phyloP scores from a whole-genome alignment of 2,113 vertebrate genomes.

The Athene cunicularia region DNA sequence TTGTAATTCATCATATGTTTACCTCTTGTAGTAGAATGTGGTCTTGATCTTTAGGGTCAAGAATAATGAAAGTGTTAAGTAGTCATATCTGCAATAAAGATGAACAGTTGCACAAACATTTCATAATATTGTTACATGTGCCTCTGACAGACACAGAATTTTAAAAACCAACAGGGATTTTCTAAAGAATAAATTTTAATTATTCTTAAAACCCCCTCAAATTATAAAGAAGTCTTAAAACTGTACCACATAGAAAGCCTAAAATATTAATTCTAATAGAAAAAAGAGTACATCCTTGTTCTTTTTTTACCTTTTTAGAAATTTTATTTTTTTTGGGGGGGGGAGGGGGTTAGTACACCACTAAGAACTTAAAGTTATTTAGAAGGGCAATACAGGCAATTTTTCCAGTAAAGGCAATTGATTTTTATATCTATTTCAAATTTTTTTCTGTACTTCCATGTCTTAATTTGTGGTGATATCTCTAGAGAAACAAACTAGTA shows the following conservation, averaged over 20 bases:
- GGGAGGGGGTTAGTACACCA: too few relatives aligned
- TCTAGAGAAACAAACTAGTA: not conserved
- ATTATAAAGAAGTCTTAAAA: not conserved
- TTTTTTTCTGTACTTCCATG: not conserved
- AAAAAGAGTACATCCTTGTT: not conserved
- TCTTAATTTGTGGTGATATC: not conserved
- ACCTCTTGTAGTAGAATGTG: not conserved
- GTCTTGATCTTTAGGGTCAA: not conserved
- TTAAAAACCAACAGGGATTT: rapidly evolving
- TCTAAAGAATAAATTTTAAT: not conserved
- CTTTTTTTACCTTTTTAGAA: not conserved
- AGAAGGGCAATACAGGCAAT: not conserved
- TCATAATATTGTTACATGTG: not conserved
- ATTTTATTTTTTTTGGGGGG: not conserved
- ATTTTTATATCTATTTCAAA: not conserved
- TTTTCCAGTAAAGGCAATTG: not conserved
- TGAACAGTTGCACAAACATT: not conserved
- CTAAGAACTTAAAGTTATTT: not conserved
- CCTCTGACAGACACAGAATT: not conserved
- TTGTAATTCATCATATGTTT: not conserved
- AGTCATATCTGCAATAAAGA: not conserved
- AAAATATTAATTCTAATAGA: not conserved
- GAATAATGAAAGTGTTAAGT: not conserved
- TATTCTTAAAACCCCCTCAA: not conserved
- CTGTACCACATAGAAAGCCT: not conserved